Base-by-base conservation (phyloP, 2,797 vertebrate genomes). In the Mormyrus hasselquistii region DNA sequence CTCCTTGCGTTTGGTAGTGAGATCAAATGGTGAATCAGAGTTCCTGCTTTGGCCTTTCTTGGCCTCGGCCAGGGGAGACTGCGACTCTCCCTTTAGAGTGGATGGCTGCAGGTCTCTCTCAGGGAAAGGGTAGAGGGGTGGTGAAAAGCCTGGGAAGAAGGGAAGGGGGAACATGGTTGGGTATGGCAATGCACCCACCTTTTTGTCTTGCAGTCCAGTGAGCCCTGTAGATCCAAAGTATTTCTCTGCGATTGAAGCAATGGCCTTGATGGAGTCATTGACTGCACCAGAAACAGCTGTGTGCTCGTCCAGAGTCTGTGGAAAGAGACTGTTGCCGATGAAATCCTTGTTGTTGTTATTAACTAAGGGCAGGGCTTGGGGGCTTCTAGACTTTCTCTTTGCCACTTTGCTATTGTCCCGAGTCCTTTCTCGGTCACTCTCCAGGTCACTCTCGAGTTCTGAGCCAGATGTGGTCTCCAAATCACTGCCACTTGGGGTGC, bases 231-330 rank as follows among this genome's bases (percentile, higher is more conserved):
- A 98, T 95, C 99, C 99, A 97, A 99, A 99, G 95, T 99, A 99
- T 95, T 99, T 99, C 95, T 99, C 99, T 92, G 99, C 98, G 95
- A 99, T 99, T 93, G 99, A 99, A 93, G 99, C 99, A 94, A 99
- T 99, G 94, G 99, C 99, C 94, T 99, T 99, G 95, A 99, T 99
- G 94, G 99, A 99, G 97, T 99, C 99, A 96, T 99, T 99, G 93
- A 99, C 98, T 90, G 99, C 98, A 93, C 98, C 99, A 90, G 98
- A 98, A 93, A 99, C 98, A 88, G 97, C 98, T 91, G 97, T 98
- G 92, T 98, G 97, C 95, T 99, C 98, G 91, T 99, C 99, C 95
- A 98, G 96, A 93, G 97, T 96, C 92, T 98, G 97, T 90, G 97
- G 97, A 91, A 97, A 96, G 92, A 97, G 96, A 91, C 97, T 96